Base-by-base conservation (phyloP, 2,113 vertebrate genomes). In the Pardalotus punctatus region DNA sequence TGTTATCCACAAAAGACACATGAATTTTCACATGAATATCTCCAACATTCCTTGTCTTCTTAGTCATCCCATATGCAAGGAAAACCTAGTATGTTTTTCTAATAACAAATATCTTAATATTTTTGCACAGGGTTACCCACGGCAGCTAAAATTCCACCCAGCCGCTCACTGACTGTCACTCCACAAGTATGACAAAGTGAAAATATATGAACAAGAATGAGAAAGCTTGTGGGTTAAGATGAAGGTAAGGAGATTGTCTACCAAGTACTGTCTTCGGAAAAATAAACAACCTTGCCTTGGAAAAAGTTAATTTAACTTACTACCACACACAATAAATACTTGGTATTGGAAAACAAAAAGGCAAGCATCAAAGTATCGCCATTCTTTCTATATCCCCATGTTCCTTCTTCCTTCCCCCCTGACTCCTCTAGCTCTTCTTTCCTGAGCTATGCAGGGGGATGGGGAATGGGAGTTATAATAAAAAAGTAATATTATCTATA, bases 401-500 rank as follows among this genome's bases (percentile, higher is more conserved):
- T 43, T 73, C 11, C 7, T 72, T 60, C 23, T 12, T 45, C 42
- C 13, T 91, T 77, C 27, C 10, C 4, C 8, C 4, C 11, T 33
- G 15, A 25, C 6, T 76, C 14, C 4, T 33, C 23, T 84, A 42
- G 10, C 13, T 85, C 23, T 31, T 87, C 22, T 14, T 66, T 13
- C 25, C 17, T 1, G 0, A 51, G 36, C 23, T 43, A 7, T 0
- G 0, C 21, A 60, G 9, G 1, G 4, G 3, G 2, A 51, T 36
- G 2, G 5, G 11, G 11, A 72, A 67, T 50, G 31, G 11, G 19
- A 48, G 6, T 5, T 50, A 40, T 40, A 40, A n/a, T n/a, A n/a
- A n/a, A n/a, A n/a, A n/a, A n/a, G n/a, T n/a, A n/a, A n/a, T n/a
- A n/a, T n/a, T n/a, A n/a, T n/a, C n/a, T n/a, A n/a, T n/a, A n/a